Evolutionary conservation across 2,113 vertebrate genomes (phyloP).

Genomic region (Zosterops hypoxanthus): DNA sequence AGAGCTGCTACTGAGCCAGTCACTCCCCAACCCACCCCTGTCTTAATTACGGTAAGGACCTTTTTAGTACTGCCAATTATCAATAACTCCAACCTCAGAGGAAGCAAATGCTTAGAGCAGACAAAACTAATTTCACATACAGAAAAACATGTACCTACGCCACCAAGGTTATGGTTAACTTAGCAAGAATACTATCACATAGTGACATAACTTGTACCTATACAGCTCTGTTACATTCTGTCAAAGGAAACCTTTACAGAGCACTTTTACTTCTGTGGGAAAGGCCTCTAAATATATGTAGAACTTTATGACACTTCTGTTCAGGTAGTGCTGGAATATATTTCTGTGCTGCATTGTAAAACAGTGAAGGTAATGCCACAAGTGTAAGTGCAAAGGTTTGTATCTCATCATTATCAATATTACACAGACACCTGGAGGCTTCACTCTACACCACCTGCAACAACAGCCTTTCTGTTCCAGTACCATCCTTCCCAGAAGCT

Average conservation of each 20-base stretch:
- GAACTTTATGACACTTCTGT: too few relatives aligned
- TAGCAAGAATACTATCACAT: too few relatives aligned
- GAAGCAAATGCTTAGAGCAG: not conserved
- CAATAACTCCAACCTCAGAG: not conserved
- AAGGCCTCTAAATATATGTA: too few relatives aligned
- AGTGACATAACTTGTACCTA: not conserved
- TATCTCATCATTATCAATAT: not conserved
- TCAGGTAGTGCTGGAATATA: too few relatives aligned
- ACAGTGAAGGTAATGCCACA: too few relatives aligned
- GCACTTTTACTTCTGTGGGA: too few relatives aligned
- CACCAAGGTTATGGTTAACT: too few relatives aligned
- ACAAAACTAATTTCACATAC: not conserved
- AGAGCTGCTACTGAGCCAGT: not conserved
- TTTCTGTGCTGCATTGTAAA: too few relatives aligned
- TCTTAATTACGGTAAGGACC: not conserved
- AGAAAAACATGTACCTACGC: fast-evolving
- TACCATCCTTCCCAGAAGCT: not conserved
- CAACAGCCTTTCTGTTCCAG: not conserved
- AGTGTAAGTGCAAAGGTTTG: not conserved
- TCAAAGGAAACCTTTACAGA: not conserved
- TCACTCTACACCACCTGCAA: not conserved
- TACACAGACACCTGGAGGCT: not conserved
- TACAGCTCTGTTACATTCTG: not conserved
- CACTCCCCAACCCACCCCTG: not conserved
- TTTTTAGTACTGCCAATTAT: not conserved